Evolutionary conservation across 2,888 invertebrate species (phyloP).

Genomic region (Acronicta alni): DNA sequence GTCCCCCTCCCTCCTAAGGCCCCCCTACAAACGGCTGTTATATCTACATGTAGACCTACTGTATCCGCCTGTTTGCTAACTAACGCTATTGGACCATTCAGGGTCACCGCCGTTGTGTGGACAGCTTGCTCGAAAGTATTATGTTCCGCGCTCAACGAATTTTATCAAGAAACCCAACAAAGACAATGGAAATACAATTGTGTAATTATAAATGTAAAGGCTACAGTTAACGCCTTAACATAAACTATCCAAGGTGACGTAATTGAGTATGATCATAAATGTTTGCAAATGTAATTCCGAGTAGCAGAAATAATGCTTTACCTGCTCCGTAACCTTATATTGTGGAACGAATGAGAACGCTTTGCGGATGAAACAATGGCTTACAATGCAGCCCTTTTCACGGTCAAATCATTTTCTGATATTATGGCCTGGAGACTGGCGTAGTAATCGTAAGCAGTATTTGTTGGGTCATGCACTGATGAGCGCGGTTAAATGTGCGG

Average conservation of each 20-base stretch:
- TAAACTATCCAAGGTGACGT: conserved; percentile 45
- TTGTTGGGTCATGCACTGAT: conserved; percentile 78
- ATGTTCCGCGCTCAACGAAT: conserved; percentile 48
- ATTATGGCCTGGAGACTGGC: conserved; percentile 66
- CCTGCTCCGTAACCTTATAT: conserved; percentile 33
- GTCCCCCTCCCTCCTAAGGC: conserved; percentile 65
- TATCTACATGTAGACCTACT: conserved; percentile 65
- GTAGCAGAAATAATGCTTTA: conserved; percentile 36
- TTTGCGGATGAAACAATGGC: conserved; percentile 41
- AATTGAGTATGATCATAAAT: conserved; percentile 34
- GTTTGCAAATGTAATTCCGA: conserved; percentile 46
- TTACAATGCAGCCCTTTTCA: conserved; percentile 70
- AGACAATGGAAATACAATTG: conserved; percentile 54
- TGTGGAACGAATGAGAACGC: conserved; percentile 38
- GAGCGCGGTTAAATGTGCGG: conserved; percentile 53
- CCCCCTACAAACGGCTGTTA: conserved; percentile 62
- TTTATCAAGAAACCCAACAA: conserved; percentile 47
- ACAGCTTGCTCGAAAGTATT: conserved; percentile 62
- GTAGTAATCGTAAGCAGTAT: conserved; percentile 66
- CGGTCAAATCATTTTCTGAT: conserved; percentile 74
- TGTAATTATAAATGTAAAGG: conserved; percentile 51
- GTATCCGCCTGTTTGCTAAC: conserved; percentile 71
- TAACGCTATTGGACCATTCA: conserved; percentile 70
- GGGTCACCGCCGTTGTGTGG: conserved; percentile 66
- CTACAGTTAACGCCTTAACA: conserved; percentile 31